Evolutionary conservation across 1,140 invertebrate genomes (phyloP), one percentile per base, ranked within the genome.

Genomic region (Ladona fulva): DNA sequence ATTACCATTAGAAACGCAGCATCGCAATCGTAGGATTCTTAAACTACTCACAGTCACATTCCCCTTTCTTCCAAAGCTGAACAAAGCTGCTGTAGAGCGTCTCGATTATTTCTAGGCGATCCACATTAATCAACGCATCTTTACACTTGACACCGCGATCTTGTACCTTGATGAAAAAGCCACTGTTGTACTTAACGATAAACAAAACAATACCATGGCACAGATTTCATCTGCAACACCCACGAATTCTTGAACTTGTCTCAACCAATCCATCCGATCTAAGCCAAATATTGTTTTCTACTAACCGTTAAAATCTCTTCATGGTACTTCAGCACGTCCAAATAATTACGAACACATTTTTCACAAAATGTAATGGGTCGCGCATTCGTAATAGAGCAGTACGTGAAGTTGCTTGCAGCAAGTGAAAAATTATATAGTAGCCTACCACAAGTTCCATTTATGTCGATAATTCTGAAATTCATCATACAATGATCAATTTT

Each of bases 281-380:
- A 5, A 37, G 1, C 29, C 29, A 8, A 37, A 37, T 37, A 37
- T 37, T 37, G 29, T 8, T 37, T 37, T 37, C 29, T 37, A 37
- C 29, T 5, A 37, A 85, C 85, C 74, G 82, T 80, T 42, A 84
- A 79, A 79, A 89, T 84, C 79, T 86, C 84, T 78, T 86, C 77
- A 80, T 87, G 88, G 79, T 85, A 85, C n/a, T 82, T 80, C 78
- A 83, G 77, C 78, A 89, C 84, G 77, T 82, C 81, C 16, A 86
- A 84, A 84, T 88, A 89, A 77, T 84, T 79, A 77, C 85, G 80
- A 14, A 88, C 83, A 84, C 88, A 89, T 25, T 82, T 83, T 81
- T 87, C 85, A 83, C 88, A 89, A 29, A 88, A 81, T 78, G 83
- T 86, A 79, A 89, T 86, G 14, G 88, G 88, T 78, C 85, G 82